Evolutionary conservation across 2,113 vertebrate species (phyloP).

Genomic region (human): DNA sequence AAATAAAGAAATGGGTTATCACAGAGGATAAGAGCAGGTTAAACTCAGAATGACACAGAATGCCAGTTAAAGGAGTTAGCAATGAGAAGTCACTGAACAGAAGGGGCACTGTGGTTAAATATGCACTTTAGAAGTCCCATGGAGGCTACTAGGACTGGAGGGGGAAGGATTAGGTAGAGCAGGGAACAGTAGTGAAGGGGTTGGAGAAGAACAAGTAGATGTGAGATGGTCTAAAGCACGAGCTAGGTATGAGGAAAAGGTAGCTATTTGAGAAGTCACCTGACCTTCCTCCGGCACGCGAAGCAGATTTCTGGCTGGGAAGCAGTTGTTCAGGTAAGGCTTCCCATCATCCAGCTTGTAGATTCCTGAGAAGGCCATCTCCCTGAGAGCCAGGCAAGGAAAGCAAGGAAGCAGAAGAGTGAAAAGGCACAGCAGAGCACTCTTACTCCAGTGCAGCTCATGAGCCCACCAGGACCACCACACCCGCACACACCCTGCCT

Average conservation of each 20-base stretch:
- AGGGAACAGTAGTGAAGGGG: neutral
- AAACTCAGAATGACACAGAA: neutral
- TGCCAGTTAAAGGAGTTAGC: neutral
- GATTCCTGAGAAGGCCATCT: conserved; percentile 73
- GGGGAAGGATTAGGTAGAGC: no score
- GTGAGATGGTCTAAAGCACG: neutral
- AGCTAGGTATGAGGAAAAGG: neutral
- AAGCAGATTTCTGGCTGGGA: conserved; percentile 83
- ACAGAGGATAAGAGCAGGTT: neutral
- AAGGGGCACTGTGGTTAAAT: neutral
- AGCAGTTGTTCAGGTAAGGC: conserved; percentile 78
- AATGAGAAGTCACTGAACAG: neutral
- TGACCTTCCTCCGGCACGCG: conserved; percentile 81
- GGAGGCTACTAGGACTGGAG: neutral
- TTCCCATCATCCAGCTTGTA: conserved; percentile 81
- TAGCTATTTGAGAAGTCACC: neutral
- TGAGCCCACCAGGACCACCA: neutral
- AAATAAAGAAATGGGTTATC: neutral
- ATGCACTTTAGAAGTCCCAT: neutral
- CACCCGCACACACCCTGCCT: neutral
- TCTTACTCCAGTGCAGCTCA: neutral
- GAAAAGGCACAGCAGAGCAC: neutral
- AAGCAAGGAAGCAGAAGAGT: conserved; percentile 6
- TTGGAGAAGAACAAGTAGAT: neutral
- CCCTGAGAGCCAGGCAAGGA: conserved; percentile 22